A percentile compares a stretch with the other conserved stretches of the same genome.
Evolutionary conservation across 2,113 vertebrate species (phyloP).

Genomic region (Chaetodon trifascialis): DNA sequence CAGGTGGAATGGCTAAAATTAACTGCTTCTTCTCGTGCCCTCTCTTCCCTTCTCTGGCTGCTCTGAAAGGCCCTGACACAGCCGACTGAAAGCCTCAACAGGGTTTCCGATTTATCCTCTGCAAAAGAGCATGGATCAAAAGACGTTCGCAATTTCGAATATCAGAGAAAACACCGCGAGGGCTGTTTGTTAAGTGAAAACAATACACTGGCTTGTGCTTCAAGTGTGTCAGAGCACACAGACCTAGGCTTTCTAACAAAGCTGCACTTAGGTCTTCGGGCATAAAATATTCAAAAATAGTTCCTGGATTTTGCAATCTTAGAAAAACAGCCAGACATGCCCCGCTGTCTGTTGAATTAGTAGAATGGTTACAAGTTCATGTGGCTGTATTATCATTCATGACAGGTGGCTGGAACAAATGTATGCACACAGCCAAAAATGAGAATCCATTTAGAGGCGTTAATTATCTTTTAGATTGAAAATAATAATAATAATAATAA

Average conservation of each 20-base stretch:
- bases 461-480: neutral
- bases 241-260: constrained; percentile 24
- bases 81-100: constrained; percentile 36
- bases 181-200: constrained; percentile 61
- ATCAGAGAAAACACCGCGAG: constrained; percentile 64
- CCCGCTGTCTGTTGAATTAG: neutral
- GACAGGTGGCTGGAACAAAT: neutral
- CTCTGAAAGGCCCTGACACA: constrained; percentile 40
- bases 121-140: constrained; percentile 64
- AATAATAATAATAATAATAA: no score
- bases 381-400: neutral
- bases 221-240: constrained; percentile 44
- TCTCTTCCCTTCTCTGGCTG: constrained; percentile 20
- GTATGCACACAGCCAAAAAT: neutral
- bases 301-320: neutral
- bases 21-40: constrained; percentile 24
- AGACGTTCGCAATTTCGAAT: constrained; percentile 62
- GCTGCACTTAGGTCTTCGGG: constrained; percentile 8
- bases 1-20: constrained; percentile 44
- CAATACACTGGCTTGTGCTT: constrained; percentile 56
- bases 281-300: constrained; percentile 13
- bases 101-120: constrained; percentile 43
- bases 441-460: neutral
- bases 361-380: neutral
- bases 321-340: neutral